phyloP scores from a whole-genome alignment of 1,140 invertebrate species.

The Cataglyphis hispanica region DNA sequence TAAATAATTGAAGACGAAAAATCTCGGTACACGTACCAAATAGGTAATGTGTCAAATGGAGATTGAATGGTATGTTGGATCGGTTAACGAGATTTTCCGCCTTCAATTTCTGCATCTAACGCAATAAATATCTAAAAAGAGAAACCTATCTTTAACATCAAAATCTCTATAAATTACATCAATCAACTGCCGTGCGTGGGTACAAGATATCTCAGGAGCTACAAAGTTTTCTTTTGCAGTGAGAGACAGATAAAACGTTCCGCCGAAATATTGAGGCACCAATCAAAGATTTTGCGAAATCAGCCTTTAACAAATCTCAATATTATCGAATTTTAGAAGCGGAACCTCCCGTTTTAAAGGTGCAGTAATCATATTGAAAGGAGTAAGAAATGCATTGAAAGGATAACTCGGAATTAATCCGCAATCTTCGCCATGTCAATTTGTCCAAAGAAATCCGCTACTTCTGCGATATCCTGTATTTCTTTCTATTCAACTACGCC shows the following conservation, averaged over 20 bases:
- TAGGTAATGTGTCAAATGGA: not conserved
- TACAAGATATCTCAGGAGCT: conserved; percentile 10
- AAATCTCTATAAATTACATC: conserved; percentile 64
- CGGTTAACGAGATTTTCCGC: conserved; percentile 23
- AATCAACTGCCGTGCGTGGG: conserved; percentile 14
- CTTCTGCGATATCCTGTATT: conserved; percentile 19
- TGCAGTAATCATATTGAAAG: not conserved
- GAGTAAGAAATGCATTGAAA: not conserved
- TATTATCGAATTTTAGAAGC: not conserved
- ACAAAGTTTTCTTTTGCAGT: not conserved
- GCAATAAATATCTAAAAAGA: conserved; percentile 35
- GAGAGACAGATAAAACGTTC: not conserved
- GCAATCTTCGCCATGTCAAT: not conserved
- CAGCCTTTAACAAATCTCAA: not conserved
- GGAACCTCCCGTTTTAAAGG: not conserved
- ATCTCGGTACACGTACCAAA: not conserved
- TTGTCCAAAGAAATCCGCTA: not conserved
- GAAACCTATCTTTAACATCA: conserved; percentile 51
- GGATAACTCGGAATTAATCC: not conserved
- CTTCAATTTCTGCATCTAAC: conserved; percentile 21
- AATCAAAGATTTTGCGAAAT: not conserved
- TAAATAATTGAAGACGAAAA: conserved; percentile 31
- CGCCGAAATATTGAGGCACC: not conserved
- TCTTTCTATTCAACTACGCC: conserved; percentile 31
- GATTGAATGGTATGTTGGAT: not conserved